A percentile compares a stretch with the other conserved stretches of the same genome.
phyloP scores from a whole-genome alignment of 2,113 vertebrate genomes.

The Paedocypris sp. region DNA sequence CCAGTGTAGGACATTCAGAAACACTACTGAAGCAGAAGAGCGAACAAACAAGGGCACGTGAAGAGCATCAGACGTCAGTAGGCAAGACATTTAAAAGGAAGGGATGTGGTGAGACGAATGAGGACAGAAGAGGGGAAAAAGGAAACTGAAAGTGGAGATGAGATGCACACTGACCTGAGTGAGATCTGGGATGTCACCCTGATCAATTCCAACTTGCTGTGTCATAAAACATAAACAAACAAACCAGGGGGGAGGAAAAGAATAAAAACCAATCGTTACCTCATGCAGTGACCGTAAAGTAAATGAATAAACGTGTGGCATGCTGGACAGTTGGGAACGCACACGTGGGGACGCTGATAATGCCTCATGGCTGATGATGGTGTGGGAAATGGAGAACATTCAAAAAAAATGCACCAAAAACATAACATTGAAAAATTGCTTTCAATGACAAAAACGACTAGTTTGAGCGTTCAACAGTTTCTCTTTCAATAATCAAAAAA shows the following conservation, averaged over 20 bases:
- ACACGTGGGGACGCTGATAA: slow-evolving; percentile 1
- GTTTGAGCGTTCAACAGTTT: too few species aligned
- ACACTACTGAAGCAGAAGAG: neutral
- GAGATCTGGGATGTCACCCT: slow-evolving; percentile 89
- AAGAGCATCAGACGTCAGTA: neutral
- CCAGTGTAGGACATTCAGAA: neutral
- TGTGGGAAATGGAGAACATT: slow-evolving; percentile 1
- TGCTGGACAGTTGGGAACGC: slow-evolving; percentile 24
- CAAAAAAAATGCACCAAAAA: neutral
- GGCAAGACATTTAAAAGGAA: slow-evolving; percentile 11
- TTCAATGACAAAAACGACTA: too few species aligned
- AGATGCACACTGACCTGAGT: slow-evolving; percentile 86
- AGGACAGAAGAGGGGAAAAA: slow-evolving; percentile 12
- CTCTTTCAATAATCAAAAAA: too few species aligned
- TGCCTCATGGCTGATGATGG: neutral
- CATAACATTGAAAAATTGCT: slow-evolving; percentile 6
- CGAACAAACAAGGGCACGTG: neutral
- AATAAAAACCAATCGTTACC: slow-evolving; percentile 51
- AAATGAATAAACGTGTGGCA: slow-evolving; percentile 37
- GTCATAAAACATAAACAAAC: slow-evolving; percentile 53
- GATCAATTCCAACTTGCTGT: slow-evolving; percentile 96
- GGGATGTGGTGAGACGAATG: neutral
- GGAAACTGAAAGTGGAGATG: slow-evolving; percentile 48
- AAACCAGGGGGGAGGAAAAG: slow-evolving; percentile 25
- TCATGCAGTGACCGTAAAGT: slow-evolving; percentile 60